phyloP scores from a whole-genome alignment of 2,888 invertebrate genomes.

The Halictus quadricinctus region DNA sequence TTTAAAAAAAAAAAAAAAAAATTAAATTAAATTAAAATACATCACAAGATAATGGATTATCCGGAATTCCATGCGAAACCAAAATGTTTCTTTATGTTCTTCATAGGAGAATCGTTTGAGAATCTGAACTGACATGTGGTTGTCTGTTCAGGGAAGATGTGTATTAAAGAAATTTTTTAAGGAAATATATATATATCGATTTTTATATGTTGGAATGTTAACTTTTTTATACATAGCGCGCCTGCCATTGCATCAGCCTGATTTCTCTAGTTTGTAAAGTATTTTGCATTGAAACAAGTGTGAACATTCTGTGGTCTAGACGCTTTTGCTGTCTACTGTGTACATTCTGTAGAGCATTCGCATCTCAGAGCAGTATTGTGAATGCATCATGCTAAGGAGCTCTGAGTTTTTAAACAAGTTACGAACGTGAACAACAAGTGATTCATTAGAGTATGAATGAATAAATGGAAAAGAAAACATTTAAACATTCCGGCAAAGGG shows the following conservation, averaged over 20 bases:
- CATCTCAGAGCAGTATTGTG: slow-evolving; percentile 69
- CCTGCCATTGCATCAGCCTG: slow-evolving; percentile 74
- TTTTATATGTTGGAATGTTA: slow-evolving; percentile 69
- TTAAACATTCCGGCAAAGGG: slow-evolving; percentile 76
- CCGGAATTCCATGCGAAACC: slow-evolving; percentile 49
- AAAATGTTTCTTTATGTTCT: slow-evolving; percentile 54
- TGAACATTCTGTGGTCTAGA: slow-evolving; percentile 74
- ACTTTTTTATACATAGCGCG: slow-evolving; percentile 67
- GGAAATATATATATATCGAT: slow-evolving; percentile 63
- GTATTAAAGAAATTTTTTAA: slow-evolving; percentile 63
- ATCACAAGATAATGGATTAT: slow-evolving; percentile 40
- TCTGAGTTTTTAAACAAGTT: slow-evolving; percentile 68
- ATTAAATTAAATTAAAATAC: neutral
- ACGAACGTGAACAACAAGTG: slow-evolving; percentile 58
- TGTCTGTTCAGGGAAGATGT: slow-evolving; percentile 61
- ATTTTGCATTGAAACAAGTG: slow-evolving; percentile 63
- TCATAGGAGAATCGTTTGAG: slow-evolving; percentile 38
- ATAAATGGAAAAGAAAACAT: slow-evolving; percentile 69
- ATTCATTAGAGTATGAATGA: slow-evolving; percentile 61
- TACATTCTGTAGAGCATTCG: slow-evolving; percentile 74
- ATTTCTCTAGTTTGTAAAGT: slow-evolving; percentile 64
- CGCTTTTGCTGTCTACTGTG: slow-evolving; percentile 75
- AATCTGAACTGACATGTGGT: slow-evolving; percentile 53
- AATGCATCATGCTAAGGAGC: slow-evolving; percentile 60
- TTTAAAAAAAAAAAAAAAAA: slow-evolving; percentile 36